Conservation (phyloP, 2,888 invertebrate genomes). For the Synergus japonicus region DNA sequence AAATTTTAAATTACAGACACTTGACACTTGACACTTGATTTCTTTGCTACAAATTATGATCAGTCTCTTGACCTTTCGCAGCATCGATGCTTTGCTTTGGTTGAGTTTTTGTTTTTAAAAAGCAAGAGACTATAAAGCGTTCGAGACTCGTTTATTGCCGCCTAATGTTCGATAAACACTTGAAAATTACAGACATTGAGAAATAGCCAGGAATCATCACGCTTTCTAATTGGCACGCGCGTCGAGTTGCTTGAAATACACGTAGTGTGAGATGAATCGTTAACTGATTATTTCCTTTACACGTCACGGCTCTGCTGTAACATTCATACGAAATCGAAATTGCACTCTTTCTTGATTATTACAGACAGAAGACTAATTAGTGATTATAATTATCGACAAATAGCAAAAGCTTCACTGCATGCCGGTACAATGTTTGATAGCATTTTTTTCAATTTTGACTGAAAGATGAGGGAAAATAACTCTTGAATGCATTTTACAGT, state of each 20-base stretch:
- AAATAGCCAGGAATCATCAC: slow-evolving; percentile 36
- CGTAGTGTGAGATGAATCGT: slow-evolving; percentile 30
- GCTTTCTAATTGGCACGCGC: slow-evolving; percentile 41
- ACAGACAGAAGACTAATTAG: not conserved
- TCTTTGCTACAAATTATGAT: slow-evolving; percentile 13
- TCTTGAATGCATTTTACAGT: not conserved
- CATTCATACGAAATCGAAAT: not conserved
- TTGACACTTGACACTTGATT: slow-evolving; percentile 21
- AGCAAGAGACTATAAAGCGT: slow-evolving; percentile 8
- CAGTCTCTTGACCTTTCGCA: slow-evolving; percentile 30
- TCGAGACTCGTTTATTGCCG: not conserved
- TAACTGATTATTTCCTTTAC: slow-evolving; percentile 30
- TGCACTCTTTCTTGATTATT: not conserved
- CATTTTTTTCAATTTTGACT: not conserved
- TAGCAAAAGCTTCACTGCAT: not conserved
- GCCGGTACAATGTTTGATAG: not conserved
- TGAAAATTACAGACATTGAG: slow-evolving; percentile 35
- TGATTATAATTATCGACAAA: not conserved
- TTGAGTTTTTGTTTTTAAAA: not conserved
- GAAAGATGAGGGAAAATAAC: not conserved
- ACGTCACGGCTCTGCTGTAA: slow-evolving; percentile 7
- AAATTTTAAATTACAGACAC: not conserved
- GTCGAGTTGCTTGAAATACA: slow-evolving; percentile 27
- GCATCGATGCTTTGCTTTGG: not conserved
- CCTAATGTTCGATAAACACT: slow-evolving; percentile 33